Conservation (phyloP, 2,113 vertebrate species). For the Eurypyga helias region DNA sequence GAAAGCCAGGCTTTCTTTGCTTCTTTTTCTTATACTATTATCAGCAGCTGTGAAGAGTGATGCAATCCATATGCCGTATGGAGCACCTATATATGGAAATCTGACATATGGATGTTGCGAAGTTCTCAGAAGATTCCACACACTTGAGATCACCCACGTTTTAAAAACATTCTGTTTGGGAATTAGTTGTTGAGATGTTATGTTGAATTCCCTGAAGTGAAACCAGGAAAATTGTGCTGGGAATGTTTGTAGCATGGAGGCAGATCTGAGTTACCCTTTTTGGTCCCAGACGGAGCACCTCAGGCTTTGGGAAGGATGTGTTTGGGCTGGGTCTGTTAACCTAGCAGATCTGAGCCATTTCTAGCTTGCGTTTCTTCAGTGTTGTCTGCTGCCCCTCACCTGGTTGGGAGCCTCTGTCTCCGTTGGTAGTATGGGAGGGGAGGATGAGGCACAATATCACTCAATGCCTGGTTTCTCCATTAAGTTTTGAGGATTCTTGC, state of each 20-base stretch:
- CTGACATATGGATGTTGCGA: slow-evolving; percentile 52
- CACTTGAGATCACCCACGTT: slow-evolving; percentile 42
- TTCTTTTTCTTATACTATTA: slow-evolving; percentile 33
- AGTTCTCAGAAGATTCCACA: slow-evolving; percentile 50
- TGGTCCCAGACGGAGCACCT: background rate
- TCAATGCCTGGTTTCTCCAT: background rate
- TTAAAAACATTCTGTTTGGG: slow-evolving; percentile 44
- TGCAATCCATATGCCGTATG: slow-evolving; percentile 48
- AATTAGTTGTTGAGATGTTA: slow-evolving; percentile 38
- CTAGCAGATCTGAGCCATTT: background rate
- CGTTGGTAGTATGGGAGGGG: accelerated
- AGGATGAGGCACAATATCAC: background rate
- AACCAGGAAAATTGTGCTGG: background rate
- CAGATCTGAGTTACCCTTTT: background rate
- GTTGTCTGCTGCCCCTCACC: background rate
- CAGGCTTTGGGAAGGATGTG: background rate
- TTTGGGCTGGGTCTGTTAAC: background rate
- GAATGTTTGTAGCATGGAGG: background rate
- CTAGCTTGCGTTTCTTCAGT: accelerated
- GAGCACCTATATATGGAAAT: slow-evolving; percentile 57
- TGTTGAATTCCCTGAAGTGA: background rate
- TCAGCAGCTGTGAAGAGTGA: slow-evolving; percentile 58
- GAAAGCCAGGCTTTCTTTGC: background rate
- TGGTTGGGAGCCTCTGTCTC: background rate
- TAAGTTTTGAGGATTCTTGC: background rate